Evolutionary conservation across 2,113 vertebrate species (phyloP).

Genomic region (Platysteira castanea): DNA sequence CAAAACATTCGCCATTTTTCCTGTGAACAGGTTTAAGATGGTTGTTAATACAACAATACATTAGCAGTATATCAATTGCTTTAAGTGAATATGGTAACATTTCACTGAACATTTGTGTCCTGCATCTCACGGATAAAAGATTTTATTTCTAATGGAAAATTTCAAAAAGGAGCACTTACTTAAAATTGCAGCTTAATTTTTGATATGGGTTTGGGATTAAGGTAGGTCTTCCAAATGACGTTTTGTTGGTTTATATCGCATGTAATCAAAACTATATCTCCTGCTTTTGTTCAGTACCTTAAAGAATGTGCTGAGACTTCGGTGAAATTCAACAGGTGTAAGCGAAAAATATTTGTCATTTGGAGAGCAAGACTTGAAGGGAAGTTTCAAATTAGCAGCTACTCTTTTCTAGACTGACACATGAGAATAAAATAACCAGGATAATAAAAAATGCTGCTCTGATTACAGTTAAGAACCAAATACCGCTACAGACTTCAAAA

Average conservation of each 20-base stretch:
- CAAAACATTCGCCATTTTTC: conserved; percentile 75
- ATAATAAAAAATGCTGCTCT: not conserved
- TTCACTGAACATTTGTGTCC: not conserved
- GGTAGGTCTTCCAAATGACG: not conserved
- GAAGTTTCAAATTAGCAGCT: not conserved
- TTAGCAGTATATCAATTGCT: not conserved
- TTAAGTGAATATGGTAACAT: not conserved
- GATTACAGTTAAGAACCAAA: not conserved
- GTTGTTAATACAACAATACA: not conserved
- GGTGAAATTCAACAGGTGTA: not conserved
- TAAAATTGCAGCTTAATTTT: not conserved
- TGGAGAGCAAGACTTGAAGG: not conserved
- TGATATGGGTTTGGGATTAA: not conserved
- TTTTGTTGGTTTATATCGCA: not conserved
- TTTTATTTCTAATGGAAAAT: not conserved
- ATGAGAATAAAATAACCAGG: not conserved
- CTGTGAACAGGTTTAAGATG: conserved; percentile 44
- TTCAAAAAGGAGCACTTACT: not conserved
- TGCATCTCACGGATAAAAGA: not conserved
- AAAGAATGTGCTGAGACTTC: not conserved
- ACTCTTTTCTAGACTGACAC: not conserved
- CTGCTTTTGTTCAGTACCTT: not conserved
- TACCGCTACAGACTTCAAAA: not conserved
- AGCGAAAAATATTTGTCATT: not conserved
- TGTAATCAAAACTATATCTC: not conserved